Base-by-base conservation (phyloP, 2,888 invertebrate species). In the Hydriomena furcata region DNA sequence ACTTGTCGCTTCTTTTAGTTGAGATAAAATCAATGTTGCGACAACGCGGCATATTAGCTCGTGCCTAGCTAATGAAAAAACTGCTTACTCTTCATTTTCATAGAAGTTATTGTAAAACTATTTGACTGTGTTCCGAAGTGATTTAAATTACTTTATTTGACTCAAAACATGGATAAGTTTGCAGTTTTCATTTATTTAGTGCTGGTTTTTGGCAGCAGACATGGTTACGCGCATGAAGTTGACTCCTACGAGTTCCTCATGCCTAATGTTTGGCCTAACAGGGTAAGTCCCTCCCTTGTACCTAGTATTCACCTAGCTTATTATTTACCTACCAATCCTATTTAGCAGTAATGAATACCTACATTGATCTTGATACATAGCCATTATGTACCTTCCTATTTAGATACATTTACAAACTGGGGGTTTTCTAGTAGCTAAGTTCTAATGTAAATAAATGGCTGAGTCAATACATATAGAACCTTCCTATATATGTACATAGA, bases 191-290 rank as follows among this genome's bases (percentile, higher is more conserved):
- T 75, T 38, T 61, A 75, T 41, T 55, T 71, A 36, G 56, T 69
- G 52, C 47, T 79, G 25, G 50, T 57, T n/a, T 46, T 66, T 49
- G 70, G 61, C 36, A 44, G 58, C 54, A 63, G 68, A 60, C 52
- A 63, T 43, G 66, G 63, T 37, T 61, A 63, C 24, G 69, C 79
- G 2, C 55, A 74, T 48, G 87, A 88, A 72, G 69, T 85, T 41
- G 83, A 89, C 61, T 78, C 92, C 54, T 96, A 94, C 73, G 92
- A 95, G 48, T 91, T 97, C 64, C 84, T 95, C 12, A 97, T 97
- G 96, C 96, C 96, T 53, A 93, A 95, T 84, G 96, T 96, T 42
- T 93, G 91, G 71, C 96, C 96, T 17, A 92, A 94, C 70, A 92
- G 91, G 87, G 96, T 96, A 91, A 93, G 93, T 92, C 56, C 21